Conservation (phyloP, 2,888 invertebrate species). For the Nomada ferruginata region DNA sequence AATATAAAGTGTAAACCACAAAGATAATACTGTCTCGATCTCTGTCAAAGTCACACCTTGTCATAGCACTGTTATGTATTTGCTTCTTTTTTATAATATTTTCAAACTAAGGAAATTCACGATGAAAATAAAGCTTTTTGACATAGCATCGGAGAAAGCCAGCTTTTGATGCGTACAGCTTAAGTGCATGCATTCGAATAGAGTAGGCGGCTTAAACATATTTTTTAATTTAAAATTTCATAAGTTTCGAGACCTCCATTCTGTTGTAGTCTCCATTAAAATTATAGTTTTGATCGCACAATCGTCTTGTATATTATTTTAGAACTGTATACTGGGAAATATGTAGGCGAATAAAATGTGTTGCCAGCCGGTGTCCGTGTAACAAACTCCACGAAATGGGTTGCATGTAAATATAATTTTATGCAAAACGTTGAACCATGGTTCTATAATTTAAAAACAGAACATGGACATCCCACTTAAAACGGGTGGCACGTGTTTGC, state of each 20-base stretch:
- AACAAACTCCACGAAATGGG: neutral
- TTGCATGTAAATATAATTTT: neutral
- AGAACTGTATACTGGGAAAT: neutral
- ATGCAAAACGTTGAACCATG: conserved; percentile 8
- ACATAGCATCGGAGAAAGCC: neutral
- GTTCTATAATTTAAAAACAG: conserved; percentile 44
- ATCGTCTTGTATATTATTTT: neutral
- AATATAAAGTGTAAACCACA: conserved; percentile 1
- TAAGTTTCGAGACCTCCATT: neutral
- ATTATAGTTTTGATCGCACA: neutral
- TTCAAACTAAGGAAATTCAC: neutral
- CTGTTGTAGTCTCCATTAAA: neutral
- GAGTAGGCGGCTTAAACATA: neutral
- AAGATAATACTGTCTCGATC: conserved; percentile 4
- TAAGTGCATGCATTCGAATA: neutral
- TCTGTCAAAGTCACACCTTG: conserved; percentile 1
- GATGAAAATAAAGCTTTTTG: conserved; percentile 1
- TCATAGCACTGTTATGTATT: conserved; percentile 10
- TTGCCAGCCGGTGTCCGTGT: neutral
- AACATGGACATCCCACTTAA: conserved; percentile 42
- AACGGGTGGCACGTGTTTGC: conserved; percentile 66
- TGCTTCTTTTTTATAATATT: neutral
- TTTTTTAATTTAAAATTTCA: conserved; percentile 11
- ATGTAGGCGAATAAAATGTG: neutral
- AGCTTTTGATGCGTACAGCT: neutral